Percentiles rank a stretch among this genome's conserved stretches.
Evolutionary conservation across 1,140 invertebrate species (phyloP).

Genomic region (Mercenaria mercenaria): DNA sequence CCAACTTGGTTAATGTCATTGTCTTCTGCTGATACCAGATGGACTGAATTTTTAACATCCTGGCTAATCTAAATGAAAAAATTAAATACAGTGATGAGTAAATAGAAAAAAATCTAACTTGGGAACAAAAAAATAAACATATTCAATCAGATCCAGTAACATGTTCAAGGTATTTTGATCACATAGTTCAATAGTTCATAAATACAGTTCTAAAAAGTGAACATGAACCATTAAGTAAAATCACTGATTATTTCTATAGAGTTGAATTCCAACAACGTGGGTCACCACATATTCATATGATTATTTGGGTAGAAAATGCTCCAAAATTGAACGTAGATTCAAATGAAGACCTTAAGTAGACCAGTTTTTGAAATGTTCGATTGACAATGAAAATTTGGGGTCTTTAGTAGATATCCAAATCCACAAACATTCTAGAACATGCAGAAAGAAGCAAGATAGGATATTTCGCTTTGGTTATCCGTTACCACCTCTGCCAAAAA

Average conservation of each 20-base stretch:
- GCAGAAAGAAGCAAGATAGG: conserved; percentile 61
- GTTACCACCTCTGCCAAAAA: too few species aligned
- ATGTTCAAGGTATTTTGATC: conserved; percentile 68
- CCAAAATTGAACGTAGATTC: conserved; percentile 69
- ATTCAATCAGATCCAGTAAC: conserved; percentile 67
- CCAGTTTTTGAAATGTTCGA: conserved; percentile 43
- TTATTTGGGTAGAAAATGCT: conserved; percentile 83
- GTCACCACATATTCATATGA: conserved; percentile 84
- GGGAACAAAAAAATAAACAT: conserved; percentile 8
- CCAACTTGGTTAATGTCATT: conserved; percentile 67
- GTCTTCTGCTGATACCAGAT: too few species aligned
- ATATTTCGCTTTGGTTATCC: too few species aligned
- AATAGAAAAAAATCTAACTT: conserved; percentile 54
- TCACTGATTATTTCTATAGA: too few species aligned
- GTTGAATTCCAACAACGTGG: too few species aligned
- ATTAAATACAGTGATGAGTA: conserved; percentile 60
- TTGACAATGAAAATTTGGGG: too few species aligned
- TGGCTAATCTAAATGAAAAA: conserved; percentile 57
- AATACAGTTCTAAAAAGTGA: conserved; percentile 51
- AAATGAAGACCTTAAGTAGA: conserved; percentile 54
- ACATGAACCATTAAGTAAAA: too few species aligned
- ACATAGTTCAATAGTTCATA: conserved; percentile 69
- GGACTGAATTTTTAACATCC: conserved; percentile 67
- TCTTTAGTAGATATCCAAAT: too few species aligned
- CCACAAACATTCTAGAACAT: too few species aligned